Percentiles rank a stretch among this genome's conserved stretches.
These are phyloP conservation scores for Sebastes matsubarae DNA, from an alignment of 2,797 vertebrate species.

Conservation along the genomic window DNA sequence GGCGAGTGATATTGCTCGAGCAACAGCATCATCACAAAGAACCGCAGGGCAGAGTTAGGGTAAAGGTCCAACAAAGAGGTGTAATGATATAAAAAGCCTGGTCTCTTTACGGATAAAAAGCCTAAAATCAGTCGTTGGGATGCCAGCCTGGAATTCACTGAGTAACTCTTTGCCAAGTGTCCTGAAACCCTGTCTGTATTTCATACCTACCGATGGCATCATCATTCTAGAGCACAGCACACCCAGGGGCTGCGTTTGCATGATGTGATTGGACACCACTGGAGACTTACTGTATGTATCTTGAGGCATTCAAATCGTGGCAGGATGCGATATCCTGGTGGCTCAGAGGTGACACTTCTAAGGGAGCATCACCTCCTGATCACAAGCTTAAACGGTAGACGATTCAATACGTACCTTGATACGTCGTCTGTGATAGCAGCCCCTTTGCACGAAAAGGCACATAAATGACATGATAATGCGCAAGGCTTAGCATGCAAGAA, in stretches of 20 bases:
- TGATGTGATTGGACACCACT: conserved; percentile 30
- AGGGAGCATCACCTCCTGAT: neutral
- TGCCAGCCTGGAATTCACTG: neutral
- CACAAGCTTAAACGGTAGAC: neutral
- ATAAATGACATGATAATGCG: too few relatives aligned
- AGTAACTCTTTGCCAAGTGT: neutral
- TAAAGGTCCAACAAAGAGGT: neutral
- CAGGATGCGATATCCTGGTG: neutral
- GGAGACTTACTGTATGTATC: conserved; percentile 24
- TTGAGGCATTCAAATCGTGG: conserved; percentile 7
- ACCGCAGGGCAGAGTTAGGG: neutral
- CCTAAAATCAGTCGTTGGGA: neutral
- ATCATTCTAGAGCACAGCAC: neutral
- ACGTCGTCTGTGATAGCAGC: neutral
- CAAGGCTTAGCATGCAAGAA: too few relatives aligned
- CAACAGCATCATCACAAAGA: neutral
- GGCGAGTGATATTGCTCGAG: neutral
- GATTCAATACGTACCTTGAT: neutral
- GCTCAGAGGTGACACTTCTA: neutral
- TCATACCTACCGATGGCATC: conserved; percentile 16
- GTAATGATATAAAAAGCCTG: neutral
- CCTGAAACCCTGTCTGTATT: neutral
- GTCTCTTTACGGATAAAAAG: neutral
- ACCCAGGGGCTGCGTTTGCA: conserved; percentile 6
- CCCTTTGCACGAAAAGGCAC: too few relatives aligned